Evolutionary conservation across 92 coral and sea anemone species (phyloP).

Genomic region (Chrysogorgia sp.): DNA sequence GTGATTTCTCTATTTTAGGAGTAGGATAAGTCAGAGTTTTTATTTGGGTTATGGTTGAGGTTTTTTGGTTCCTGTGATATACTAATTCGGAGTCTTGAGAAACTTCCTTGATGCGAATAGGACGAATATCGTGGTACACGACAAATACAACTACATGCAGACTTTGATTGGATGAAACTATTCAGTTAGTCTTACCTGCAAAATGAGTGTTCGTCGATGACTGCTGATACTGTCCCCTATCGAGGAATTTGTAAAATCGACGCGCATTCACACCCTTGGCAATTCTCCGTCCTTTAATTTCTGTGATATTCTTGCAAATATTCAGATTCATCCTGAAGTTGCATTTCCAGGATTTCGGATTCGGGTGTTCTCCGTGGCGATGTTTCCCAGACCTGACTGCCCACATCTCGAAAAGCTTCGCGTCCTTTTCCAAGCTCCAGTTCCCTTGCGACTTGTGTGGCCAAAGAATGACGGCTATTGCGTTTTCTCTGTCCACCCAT

Average conservation of each 20-base stretch:
- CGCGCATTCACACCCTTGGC: conserved; percentile 28
- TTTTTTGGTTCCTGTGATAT: no score
- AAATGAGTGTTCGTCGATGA: no score
- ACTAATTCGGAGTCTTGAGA: no score
- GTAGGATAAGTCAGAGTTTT: no score
- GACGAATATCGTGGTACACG: no score
- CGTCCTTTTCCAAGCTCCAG: conserved; percentile 35
- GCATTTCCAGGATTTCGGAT: conserved; percentile 44
- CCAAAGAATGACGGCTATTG: conserved; percentile 23
- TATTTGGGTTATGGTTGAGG: no score
- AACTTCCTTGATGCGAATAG: no score
- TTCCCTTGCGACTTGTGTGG: conserved; percentile 38
- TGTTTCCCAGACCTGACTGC: conserved; percentile 31
- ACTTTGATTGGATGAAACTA: no score
- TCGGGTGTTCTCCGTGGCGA: conserved; percentile 4
- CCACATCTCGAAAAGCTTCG: conserved; percentile 26
- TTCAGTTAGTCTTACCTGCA: no score
- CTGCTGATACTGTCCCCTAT: no score
- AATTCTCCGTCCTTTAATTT: not conserved
- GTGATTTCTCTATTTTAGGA: no score
- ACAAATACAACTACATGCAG: no score
- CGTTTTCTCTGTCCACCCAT: conserved; percentile 2
- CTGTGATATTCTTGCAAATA: conserved; percentile 27
- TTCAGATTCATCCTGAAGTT: conserved; percentile 41
- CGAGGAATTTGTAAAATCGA: conserved; percentile 18